Conservation (phyloP, 2,113 vertebrate species). For the Agapornis roseicollis region DNA sequence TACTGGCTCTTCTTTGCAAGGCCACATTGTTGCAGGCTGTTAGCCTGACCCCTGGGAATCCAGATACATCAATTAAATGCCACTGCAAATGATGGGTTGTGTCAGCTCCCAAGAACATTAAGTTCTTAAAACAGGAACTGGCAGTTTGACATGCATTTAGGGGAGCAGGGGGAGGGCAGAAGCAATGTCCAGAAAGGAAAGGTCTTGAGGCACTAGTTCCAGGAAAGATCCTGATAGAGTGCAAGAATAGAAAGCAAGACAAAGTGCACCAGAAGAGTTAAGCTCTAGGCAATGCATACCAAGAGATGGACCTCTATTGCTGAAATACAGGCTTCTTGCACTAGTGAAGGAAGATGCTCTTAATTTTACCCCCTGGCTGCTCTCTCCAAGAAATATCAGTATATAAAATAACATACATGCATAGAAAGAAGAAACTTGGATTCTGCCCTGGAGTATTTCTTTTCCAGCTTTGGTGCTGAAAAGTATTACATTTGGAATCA, state of each 20-base stretch:
- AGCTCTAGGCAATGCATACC: background rate
- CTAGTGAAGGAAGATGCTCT: background rate
- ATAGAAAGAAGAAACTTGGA: background rate
- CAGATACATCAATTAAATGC: background rate
- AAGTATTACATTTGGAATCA: background rate
- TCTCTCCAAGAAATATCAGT: background rate
- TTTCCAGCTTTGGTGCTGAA: background rate
- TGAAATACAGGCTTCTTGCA: background rate
- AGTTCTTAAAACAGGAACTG: conserved; percentile 43
- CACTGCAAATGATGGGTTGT: conserved; percentile 33
- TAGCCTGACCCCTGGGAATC: conserved; percentile 9
- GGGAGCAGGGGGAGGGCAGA: background rate
- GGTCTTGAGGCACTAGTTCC: background rate
- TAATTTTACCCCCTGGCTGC: background rate
- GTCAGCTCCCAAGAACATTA: background rate
- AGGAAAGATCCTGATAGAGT: background rate
- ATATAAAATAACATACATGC: background rate
- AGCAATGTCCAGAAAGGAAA: conserved; percentile 14
- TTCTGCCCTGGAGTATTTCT: background rate
- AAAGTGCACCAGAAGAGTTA: background rate
- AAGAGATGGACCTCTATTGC: background rate
- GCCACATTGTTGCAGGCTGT: conserved; percentile 20
- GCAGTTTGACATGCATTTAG: background rate
- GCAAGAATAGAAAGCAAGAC: conserved; percentile 23
- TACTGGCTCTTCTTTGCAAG: background rate